Conservation (phyloP, 2,888 invertebrate genomes). For the Thelaira solivaga region DNA sequence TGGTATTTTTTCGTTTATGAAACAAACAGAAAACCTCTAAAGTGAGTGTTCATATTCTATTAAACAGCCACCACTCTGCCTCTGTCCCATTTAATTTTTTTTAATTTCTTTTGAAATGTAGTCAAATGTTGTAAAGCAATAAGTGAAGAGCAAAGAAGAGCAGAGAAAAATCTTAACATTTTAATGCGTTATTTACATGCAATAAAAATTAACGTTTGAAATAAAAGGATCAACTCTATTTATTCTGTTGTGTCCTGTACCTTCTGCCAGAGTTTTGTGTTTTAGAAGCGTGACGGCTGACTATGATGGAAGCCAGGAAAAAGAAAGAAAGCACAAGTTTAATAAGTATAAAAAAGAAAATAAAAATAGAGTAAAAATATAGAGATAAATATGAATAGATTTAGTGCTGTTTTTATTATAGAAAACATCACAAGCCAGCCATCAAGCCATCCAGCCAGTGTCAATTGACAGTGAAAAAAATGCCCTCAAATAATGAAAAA, state of each 20-base stretch:
- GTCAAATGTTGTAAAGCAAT: constrained; percentile 22
- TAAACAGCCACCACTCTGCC: neutral
- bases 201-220: constrained; percentile 73
- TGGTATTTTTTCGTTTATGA: constrained; percentile 37
- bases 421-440: constrained; percentile 20
- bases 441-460: no score
- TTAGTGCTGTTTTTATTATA: constrained; percentile 8
- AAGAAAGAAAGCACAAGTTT: constrained; percentile 17
- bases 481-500: neutral
- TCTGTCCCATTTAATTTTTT: neutral
- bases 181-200: constrained; percentile 70
- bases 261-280: constrained; percentile 10
- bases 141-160: neutral
- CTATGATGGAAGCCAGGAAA: constrained; percentile 8
- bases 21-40: constrained; percentile 47
- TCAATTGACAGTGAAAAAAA: constrained; percentile 33
- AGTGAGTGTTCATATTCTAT: constrained; percentile 53
- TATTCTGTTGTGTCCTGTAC: neutral
- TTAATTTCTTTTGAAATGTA: neutral
- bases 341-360: constrained; percentile 18
- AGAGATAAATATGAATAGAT: constrained; percentile 37
- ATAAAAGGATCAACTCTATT: constrained; percentile 36
- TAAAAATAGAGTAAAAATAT: neutral
- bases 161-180: constrained; percentile 45
- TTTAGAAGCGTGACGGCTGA: constrained; percentile 40